Conservation (phyloP, 23 tunicate species). For the Clavelina lepadiformis region DNA sequence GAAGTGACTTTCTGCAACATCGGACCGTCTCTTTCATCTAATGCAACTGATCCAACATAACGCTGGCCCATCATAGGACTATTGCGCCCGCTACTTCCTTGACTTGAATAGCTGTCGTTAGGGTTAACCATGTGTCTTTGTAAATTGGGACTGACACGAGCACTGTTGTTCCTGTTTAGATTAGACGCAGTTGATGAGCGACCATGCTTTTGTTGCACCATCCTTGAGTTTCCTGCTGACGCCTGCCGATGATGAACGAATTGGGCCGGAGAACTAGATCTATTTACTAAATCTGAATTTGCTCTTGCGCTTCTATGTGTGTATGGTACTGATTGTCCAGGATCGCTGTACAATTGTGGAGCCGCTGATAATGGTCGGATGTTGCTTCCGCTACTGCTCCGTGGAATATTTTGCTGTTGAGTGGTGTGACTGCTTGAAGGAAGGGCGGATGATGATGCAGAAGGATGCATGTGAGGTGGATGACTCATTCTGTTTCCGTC, state of each 20-base stretch:
- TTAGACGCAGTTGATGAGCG: slow-evolving; percentile 40
- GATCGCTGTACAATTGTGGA: slow-evolving; percentile 11
- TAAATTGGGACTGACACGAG: slow-evolving; percentile 41
- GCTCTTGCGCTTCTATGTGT: slow-evolving; percentile 53
- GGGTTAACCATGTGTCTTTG: slow-evolving; percentile 52
- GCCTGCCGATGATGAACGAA: slow-evolving; percentile 37
- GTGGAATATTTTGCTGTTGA: slow-evolving; percentile 28
- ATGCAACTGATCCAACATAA: slow-evolving; percentile 24
- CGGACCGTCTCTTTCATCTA: slow-evolving; percentile 47
- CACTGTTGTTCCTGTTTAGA: slow-evolving; percentile 74
- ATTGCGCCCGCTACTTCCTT: slow-evolving; percentile 9
- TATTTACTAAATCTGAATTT: slow-evolving; percentile 39
- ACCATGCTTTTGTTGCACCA: neutral
- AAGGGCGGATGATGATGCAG: slow-evolving; percentile 83
- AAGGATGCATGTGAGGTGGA: slow-evolving; percentile 39
- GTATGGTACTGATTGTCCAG: slow-evolving; percentile 20
- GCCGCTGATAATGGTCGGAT: slow-evolving; percentile 19
- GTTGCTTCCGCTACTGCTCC: slow-evolving; percentile 88
- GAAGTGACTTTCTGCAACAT: slow-evolving; percentile 51
- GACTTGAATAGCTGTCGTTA: slow-evolving; percentile 12
- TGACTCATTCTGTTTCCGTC: slow-evolving; percentile 10
- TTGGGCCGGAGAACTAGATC: slow-evolving; percentile 37
- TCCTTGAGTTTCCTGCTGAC: slow-evolving; percentile 20
- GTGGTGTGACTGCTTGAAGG: slow-evolving; percentile 10
- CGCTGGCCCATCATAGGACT: slow-evolving; percentile 41